Conservation (phyloP, 2,113 vertebrate species). For the Ornithorhynchus anatinus region DNA sequence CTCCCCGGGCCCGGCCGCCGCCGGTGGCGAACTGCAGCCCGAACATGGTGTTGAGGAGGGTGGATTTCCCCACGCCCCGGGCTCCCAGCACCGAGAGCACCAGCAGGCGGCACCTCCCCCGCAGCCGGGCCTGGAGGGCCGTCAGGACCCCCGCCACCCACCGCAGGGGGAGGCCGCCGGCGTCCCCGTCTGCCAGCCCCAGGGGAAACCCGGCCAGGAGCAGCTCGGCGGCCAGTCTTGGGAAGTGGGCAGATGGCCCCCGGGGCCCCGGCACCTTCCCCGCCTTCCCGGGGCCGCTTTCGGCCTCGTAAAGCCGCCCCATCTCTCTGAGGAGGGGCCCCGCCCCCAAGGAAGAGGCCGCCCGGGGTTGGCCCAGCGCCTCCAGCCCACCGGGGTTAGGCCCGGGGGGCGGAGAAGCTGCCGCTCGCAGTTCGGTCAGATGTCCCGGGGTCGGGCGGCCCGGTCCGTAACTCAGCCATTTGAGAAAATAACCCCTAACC, state of each 20-base stretch:
- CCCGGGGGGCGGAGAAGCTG: not conserved
- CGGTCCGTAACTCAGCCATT: conserved; percentile 57
- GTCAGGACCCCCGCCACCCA: conserved; percentile 77
- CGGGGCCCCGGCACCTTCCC: not conserved
- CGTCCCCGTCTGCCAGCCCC: conserved; percentile 79
- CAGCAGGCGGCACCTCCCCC: conserved; percentile 61
- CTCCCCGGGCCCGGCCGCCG: conserved; percentile 63
- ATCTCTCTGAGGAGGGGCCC: conserved; percentile 82
- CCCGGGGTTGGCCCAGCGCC: conserved; percentile 34
- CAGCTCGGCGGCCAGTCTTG: conserved; percentile 54
- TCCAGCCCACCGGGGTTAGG: not conserved
- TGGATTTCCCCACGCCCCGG: conserved; percentile 81
- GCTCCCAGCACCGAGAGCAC: conserved; percentile 77
- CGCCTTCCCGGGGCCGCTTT: conserved; percentile 33
- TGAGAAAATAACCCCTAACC: conserved; percentile 56
- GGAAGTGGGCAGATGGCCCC: conserved; percentile 29
- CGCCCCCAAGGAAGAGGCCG: conserved; percentile 70
- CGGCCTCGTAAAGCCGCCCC: conserved; percentile 80
- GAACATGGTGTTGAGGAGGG: conserved; percentile 83
- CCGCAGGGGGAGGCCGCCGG: conserved; percentile 72
- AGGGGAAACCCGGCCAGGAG: conserved; percentile 75
- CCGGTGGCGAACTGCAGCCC: conserved; percentile 74
- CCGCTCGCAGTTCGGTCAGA: conserved; percentile 6
- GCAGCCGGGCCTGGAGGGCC: conserved; percentile 59
- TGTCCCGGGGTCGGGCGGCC: conserved; percentile 5